Evolutionary conservation across 2,797 vertebrate genomes (phyloP).

Genomic region (Pangasius sanitwongsei): DNA sequence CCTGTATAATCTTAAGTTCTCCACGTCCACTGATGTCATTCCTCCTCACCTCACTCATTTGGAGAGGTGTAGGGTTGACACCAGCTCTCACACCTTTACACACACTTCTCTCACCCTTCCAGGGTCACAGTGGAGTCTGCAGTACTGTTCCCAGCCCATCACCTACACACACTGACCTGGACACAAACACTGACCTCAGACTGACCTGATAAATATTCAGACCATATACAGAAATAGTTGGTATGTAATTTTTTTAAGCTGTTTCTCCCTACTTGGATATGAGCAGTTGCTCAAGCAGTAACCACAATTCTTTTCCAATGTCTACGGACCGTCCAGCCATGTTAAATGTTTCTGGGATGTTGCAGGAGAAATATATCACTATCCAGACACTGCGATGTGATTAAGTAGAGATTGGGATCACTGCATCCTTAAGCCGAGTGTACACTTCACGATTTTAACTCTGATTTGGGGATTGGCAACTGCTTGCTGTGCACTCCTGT

Average conservation of each 20-base stretch:
- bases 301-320: neutral
- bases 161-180: conserved; percentile 40
- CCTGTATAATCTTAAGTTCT: neutral
- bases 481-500: too few species aligned
- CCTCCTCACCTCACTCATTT: neutral
- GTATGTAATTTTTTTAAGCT: too few species aligned
- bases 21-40: neutral
- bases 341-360: neutral
- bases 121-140: neutral
- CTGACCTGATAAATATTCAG: conserved; percentile 13
- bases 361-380: neutral
- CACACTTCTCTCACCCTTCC: neutral
- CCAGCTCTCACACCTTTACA: neutral
- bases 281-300: neutral
- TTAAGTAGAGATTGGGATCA: neutral
- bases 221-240: neutral
- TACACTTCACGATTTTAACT: neutral
- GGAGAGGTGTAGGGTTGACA: neutral
- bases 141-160: conserved; percentile 43
- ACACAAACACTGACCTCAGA: conserved; percentile 37
- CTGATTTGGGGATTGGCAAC: too few species aligned
- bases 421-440: neutral
- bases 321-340: too few species aligned
- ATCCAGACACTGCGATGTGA: neutral
- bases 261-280: neutral